Base-by-base conservation (phyloP, 1,140 invertebrate genomes). In the Artemia franciscana region DNA sequence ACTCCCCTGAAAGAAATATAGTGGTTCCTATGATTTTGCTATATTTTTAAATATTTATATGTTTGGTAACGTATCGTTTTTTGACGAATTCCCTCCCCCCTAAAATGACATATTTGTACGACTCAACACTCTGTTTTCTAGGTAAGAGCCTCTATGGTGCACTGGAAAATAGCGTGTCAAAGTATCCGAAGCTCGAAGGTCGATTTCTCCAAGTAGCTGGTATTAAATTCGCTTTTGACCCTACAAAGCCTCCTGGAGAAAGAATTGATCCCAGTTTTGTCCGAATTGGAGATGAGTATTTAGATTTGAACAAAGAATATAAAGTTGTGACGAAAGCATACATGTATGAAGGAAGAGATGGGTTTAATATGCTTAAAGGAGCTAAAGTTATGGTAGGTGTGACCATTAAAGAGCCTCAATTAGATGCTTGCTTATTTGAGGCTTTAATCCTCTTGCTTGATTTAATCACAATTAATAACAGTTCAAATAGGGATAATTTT, bases 171-270 rank as follows among this genome's bases (percentile, higher is more conserved):
- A 78, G 80, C 23, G 81, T 83, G 30, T 82, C 78, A 2, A 78
- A 81, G 67, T 88, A 85, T 71, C 87, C 87, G 0, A 84, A 82
- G 68, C 72, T 88, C 23, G 86, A 88, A 71, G 86, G 86, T 5
- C 72, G 86, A 30, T 90, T 89, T 72, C 84, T 84, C 1, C 81
- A 89, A 77, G 82, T 86, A 4, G 78, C 86, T 0, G 89, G 89
- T 26, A 73, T 91, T 3, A 80, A 78, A 63, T 93, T 91, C 75
- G 84, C 82, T 1, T 92, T 91, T 74, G 82, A 91, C 75, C 86
- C 88, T 0, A 73, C 75, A 1, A 79, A 81, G 70, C 79, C 82
- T 5, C 73, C 81, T 0, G 62, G 64, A 4, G 65, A 78, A 59
- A 72, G 88, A 24, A 79, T 93, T 0, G 82, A 85, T 64, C 75